Conservation (phyloP, 2,888 invertebrate species). For the Caenorhabditis sp. region DNA sequence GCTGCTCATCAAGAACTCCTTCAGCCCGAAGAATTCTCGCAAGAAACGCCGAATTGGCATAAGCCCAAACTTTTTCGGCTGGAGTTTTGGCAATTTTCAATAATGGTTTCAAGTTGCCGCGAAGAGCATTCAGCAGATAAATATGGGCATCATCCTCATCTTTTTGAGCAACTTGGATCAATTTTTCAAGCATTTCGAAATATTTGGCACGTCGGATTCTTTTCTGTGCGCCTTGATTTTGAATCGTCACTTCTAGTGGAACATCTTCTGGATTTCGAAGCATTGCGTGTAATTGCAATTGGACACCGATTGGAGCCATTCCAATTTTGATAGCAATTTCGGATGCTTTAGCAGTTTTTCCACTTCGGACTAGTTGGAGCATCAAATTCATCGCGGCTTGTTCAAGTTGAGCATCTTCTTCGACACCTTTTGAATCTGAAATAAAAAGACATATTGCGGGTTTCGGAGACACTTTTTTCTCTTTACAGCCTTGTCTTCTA, state of each 20-base stretch:
- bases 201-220: constrained; percentile 34
- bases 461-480: too few species aligned
- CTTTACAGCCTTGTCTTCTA: too few species aligned
- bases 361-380: constrained; percentile 26
- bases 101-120: constrained; percentile 26
- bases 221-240: constrained; percentile 22
- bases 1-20: constrained; percentile 12
- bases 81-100: constrained; percentile 20
- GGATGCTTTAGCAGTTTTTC: constrained; percentile 27
- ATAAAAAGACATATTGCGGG: too few species aligned
- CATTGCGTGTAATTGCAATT: constrained; percentile 25
- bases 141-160: constrained; percentile 16
- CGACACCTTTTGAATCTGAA: constrained; percentile 7
- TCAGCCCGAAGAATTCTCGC: constrained; percentile 32
- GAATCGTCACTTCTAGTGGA: constrained; percentile 8
- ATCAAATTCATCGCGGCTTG: constrained; percentile 11
- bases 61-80: constrained; percentile 36
- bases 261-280: constrained; percentile 27
- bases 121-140: constrained; percentile 18
- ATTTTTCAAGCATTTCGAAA: constrained; percentile 12
- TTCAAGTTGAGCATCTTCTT: constrained; percentile 27
- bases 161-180: constrained; percentile 7
- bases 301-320: constrained; percentile 23
- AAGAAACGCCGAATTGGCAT: constrained; percentile 36
- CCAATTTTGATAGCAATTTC: constrained; percentile 29